Percentiles rank a stretch among this genome's conserved stretches.
phyloP scores from a whole-genome alignment of 1,140 invertebrate species.

The Dinothrombium tinctorium region DNA sequence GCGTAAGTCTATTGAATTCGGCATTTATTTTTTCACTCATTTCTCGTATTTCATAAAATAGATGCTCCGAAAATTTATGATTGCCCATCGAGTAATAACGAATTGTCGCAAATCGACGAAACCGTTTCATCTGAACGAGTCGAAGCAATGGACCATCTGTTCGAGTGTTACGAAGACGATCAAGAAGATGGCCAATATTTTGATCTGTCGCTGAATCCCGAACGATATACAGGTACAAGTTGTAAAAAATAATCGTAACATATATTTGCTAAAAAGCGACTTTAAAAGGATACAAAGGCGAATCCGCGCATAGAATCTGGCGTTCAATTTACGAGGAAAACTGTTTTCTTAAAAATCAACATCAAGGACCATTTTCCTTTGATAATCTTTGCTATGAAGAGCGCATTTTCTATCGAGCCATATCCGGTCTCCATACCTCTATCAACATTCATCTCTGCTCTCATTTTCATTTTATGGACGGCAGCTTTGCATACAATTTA shows the following conservation, averaged over 20 bases:
- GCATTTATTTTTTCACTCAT: slow-evolving; percentile 1
- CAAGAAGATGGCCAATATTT: slow-evolving; percentile 53
- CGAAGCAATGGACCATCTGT: slow-evolving; percentile 38
- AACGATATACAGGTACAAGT: slow-evolving; percentile 48
- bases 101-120: slow-evolving; percentile 8
- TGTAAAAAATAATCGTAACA: background rate
- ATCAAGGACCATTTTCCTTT: slow-evolving; percentile 15
- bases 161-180: slow-evolving; percentile 11
- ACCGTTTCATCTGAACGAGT: slow-evolving; percentile 7
- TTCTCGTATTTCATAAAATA: too few species aligned
- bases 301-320: slow-evolving; percentile 86
- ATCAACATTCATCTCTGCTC: slow-evolving; percentile 89
- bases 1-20: background rate
- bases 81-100: background rate
- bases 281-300: slow-evolving; percentile 65
- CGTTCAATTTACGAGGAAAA: slow-evolving; percentile 92
- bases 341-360: slow-evolving; percentile 55
- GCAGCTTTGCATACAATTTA: slow-evolving; percentile 9
- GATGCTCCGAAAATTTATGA: too few species aligned
- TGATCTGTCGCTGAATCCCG: slow-evolving; percentile 82
- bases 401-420: slow-evolving; percentile 74
- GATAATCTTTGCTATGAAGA: slow-evolving; percentile 77
- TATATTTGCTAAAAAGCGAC: slow-evolving; percentile 3
- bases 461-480: slow-evolving; percentile 34
- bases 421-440: slow-evolving; percentile 88